A percentile compares a stretch with the other conserved stretches of the same genome.
phyloP scores from a whole-genome alignment of 2,888 invertebrate species.

The Sceliomorpha sp. region DNA sequence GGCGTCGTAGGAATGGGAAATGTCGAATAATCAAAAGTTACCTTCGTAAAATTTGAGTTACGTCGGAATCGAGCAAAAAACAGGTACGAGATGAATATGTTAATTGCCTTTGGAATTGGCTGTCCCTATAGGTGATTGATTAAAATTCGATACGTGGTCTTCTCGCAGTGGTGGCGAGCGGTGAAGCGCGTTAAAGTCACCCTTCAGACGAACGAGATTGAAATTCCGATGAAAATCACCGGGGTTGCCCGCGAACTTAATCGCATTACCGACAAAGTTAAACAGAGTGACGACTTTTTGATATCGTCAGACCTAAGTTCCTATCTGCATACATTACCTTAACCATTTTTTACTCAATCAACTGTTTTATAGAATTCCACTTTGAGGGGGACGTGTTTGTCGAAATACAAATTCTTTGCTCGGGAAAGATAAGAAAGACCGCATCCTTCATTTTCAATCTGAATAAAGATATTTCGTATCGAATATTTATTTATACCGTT shows the following conservation, averaged over 20 bases:
- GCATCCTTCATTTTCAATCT: no score
- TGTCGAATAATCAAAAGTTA: conserved; percentile 21
- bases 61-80: conserved; percentile 63
- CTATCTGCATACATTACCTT: conserved; percentile 42
- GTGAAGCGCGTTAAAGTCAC: conserved; percentile 66
- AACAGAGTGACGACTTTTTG: conserved; percentile 67
- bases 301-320: conserved; percentile 48
- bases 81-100: conserved; percentile 73
- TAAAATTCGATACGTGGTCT: conserved; percentile 76
- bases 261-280: conserved; percentile 69
- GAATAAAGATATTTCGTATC: no score
- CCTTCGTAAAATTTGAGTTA: conserved; percentile 56
- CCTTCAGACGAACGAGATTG: conserved; percentile 73
- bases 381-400: conserved; percentile 31
- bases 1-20: conserved; percentile 2
- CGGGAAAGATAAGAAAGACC: no score
- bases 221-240: conserved; percentile 73
- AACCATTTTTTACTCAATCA: conserved; percentile 43
- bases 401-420: conserved; percentile 2
- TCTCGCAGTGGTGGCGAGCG: conserved; percentile 53
- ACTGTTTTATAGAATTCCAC: conserved; percentile 22
- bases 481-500: no score
- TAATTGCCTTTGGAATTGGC: conserved; percentile 77
- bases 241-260: conserved; percentile 64
- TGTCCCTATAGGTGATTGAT: conserved; percentile 77